phyloP scores from a whole-genome alignment of 2,797 vertebrate species.

The Neosilurus hyrtlii region DNA sequence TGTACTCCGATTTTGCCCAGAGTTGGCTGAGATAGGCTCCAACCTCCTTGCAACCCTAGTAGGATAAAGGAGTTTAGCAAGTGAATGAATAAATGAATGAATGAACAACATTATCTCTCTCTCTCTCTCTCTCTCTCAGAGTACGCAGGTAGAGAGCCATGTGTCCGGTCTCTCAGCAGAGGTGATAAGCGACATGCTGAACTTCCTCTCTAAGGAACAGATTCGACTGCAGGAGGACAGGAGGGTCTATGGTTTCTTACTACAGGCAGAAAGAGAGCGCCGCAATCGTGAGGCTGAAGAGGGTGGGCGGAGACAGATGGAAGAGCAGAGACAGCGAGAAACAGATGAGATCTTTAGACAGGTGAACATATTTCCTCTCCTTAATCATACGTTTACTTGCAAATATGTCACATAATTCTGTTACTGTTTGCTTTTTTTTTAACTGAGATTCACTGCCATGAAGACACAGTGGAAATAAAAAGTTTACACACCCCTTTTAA shows the following conservation, averaged over 20 bases:
- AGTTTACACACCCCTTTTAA: background rate
- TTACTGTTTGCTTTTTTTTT: no score
- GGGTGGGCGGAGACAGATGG: constrained; percentile 85
- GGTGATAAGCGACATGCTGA: constrained; percentile 77
- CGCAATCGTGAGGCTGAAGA: constrained; percentile 85
- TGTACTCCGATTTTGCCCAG: no score
- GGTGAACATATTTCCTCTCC: constrained; percentile 57
- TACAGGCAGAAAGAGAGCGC: constrained; percentile 86
- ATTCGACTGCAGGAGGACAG: constrained; percentile 87
- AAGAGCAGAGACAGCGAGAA: constrained; percentile 77
- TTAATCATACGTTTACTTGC: background rate
- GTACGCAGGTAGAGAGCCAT: constrained; percentile 67
- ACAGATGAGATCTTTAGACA: constrained; percentile 90
- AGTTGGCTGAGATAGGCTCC: no score
- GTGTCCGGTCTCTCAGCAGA: constrained; percentile 74
- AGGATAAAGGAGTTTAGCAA: no score
- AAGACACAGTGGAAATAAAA: background rate
- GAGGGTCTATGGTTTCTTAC: constrained; percentile 81
- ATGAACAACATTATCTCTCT: no score
- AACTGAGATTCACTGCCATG: background rate
- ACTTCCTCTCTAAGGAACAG: constrained; percentile 90
- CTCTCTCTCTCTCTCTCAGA: constrained; percentile 58
- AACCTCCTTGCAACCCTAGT: no score
- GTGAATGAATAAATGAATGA: no score
- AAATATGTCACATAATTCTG: no score